These are phyloP conservation scores for Bembecia ichneumoniformis DNA, from an alignment of 2,888 invertebrate genomes.

Conservation along the genomic window DNA sequence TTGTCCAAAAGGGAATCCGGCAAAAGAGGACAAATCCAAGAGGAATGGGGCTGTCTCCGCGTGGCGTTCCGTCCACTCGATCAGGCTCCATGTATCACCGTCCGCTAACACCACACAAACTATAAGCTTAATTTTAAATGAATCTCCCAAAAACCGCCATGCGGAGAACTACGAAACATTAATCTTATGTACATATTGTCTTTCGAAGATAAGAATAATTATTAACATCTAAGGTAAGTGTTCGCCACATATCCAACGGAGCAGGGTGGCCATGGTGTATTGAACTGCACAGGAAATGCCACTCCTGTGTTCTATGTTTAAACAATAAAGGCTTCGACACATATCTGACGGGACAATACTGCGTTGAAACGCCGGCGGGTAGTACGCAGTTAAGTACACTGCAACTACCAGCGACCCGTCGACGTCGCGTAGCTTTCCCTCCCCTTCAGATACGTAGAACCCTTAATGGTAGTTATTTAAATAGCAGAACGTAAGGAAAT, in stretches of 20 bases:
- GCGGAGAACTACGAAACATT: slow-evolving; percentile 61
- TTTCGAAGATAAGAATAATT: slow-evolving; percentile 65
- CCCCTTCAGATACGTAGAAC: no score
- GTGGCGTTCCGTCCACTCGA: slow-evolving; percentile 28
- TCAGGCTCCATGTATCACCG: neutral
- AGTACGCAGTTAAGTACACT: no score
- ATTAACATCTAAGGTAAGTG: slow-evolving; percentile 40
- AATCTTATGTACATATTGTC: slow-evolving; percentile 74
- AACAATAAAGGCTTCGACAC: no score
- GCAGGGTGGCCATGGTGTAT: slow-evolving; percentile 4
- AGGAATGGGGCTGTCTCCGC: slow-evolving; percentile 38
- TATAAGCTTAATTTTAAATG: neutral
- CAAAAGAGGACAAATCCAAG: no score
- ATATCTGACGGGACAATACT: neutral
- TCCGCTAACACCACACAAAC: slow-evolving; percentile 2
- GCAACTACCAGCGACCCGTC: no score
- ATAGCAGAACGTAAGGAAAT: slow-evolving; percentile 2
- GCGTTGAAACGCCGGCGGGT: no score
- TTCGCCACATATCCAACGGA: slow-evolving; percentile 2
- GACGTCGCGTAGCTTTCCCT: no score
- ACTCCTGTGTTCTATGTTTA: no score
- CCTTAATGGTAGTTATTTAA: no score
- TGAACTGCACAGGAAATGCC: slow-evolving; percentile 3
- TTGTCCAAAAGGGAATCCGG: no score
- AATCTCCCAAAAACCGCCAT: slow-evolving; percentile 27